These are phyloP conservation scores for Heteropelma amictum DNA, from an alignment of 2,888 invertebrate genomes.

Conservation along the genomic window DNA sequence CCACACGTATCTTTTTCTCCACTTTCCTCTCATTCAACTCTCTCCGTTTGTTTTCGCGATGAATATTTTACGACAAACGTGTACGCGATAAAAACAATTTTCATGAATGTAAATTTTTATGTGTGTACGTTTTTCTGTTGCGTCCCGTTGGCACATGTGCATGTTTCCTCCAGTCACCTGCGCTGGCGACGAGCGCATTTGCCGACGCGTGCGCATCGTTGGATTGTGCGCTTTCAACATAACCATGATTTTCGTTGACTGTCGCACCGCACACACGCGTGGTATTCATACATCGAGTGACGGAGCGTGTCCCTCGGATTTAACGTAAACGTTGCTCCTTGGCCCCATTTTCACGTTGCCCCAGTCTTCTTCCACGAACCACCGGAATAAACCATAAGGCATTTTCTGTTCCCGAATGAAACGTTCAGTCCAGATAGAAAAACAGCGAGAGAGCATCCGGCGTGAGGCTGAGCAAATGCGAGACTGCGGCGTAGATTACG, in stretches of 20 bases:
- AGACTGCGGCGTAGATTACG: constrained; percentile 29
- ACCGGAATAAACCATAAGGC: constrained; percentile 55
- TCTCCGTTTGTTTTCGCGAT: neutral
- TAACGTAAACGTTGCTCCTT: constrained; percentile 54
- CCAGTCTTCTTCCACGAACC: constrained; percentile 30
- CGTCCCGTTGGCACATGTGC: no score
- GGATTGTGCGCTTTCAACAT: no score
- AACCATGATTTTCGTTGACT: no score
- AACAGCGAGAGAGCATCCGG: neutral
- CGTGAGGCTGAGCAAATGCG: neutral
- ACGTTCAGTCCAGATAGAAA: constrained; percentile 4
- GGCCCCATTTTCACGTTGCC: constrained; percentile 53
- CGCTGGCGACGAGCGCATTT: no score
- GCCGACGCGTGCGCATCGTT: neutral
- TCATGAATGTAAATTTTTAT: no score
- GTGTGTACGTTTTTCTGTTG: no score
- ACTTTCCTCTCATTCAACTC: neutral
- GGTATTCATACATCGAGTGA: neutral
- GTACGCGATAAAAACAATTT: constrained; percentile 25
- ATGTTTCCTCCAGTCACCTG: no score
- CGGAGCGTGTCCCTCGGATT: constrained; percentile 29
- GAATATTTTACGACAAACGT: constrained; percentile 15
- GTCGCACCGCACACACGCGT: no score
- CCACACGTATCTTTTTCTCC: neutral
- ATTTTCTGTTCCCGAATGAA: constrained; percentile 49